A percentile compares a stretch with the other conserved stretches of the same genome.
Conservation (phyloP, 1,140 invertebrate species). For the Drosophila malerkotliana region DNA sequence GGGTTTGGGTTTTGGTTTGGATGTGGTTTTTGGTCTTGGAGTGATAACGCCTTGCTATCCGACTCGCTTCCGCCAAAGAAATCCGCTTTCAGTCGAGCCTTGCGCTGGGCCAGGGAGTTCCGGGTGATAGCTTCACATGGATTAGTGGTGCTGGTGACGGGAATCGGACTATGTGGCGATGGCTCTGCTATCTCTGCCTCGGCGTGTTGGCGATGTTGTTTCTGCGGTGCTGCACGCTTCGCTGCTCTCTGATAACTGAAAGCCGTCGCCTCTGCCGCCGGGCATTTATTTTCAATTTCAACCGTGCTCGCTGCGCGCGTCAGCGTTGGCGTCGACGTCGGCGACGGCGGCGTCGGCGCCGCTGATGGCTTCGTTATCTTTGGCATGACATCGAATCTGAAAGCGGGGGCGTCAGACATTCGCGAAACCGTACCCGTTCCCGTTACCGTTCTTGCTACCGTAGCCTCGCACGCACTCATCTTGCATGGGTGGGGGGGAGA, state of each 20-base stretch:
- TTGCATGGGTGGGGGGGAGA: slow-evolving; percentile 27
- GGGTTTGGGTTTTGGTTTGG: neutral
- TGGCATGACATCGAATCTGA: slow-evolving; percentile 51
- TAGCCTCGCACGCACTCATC: slow-evolving; percentile 43
- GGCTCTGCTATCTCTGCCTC: neutral
- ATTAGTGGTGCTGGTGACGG: slow-evolving; percentile 9
- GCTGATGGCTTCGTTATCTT: slow-evolving; percentile 68
- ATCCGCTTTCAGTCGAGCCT: slow-evolving; percentile 61
- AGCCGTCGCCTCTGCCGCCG: slow-evolving; percentile 67
- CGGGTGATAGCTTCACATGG: slow-evolving; percentile 42
- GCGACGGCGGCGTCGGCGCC: slow-evolving; percentile 25
- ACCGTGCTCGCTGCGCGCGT: slow-evolving; percentile 48
- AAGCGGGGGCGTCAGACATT: slow-evolving; percentile 48
- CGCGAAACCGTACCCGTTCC: slow-evolving; percentile 66
- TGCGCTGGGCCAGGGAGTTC: slow-evolving; percentile 49
- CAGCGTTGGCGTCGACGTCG: slow-evolving; percentile 18
- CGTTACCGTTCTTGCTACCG: slow-evolving; percentile 11
- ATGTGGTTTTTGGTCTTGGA: neutral
- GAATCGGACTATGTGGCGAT: no score
- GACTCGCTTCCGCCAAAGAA: slow-evolving; percentile 52
- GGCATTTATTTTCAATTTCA: slow-evolving; percentile 81
- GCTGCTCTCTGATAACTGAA: slow-evolving; percentile 81
- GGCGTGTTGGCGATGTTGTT: neutral
- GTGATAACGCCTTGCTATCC: neutral
- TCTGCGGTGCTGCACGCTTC: slow-evolving; percentile 56